phyloP scores from a whole-genome alignment of 2,888 invertebrate genomes.

The Polymixis lichenea region DNA sequence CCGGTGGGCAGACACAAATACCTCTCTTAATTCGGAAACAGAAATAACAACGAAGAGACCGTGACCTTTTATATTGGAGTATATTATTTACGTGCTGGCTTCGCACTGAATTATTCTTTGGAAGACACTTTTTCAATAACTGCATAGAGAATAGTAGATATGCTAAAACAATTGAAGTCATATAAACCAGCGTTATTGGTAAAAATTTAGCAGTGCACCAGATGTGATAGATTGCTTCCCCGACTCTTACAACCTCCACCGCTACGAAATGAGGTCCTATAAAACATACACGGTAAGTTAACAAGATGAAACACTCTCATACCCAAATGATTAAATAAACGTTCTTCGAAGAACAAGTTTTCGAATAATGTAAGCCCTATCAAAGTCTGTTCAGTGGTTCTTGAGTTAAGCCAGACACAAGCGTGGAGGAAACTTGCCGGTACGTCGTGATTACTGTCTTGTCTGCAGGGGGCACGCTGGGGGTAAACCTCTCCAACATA shows the following conservation, averaged over 20 bases:
- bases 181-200: slow-evolving; percentile 39
- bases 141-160: slow-evolving; percentile 4
- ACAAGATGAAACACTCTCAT: slow-evolving; percentile 48
- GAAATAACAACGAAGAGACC: slow-evolving; percentile 49
- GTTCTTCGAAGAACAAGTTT: slow-evolving; percentile 56
- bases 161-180: slow-evolving; percentile 17
- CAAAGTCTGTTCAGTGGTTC: slow-evolving; percentile 54
- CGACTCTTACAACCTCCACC: slow-evolving; percentile 8
- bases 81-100: slow-evolving; percentile 22
- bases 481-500: slow-evolving; percentile 21
- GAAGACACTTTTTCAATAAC: slow-evolving; percentile 3
- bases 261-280: slow-evolving; percentile 31
- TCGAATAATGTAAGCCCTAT: slow-evolving; percentile 59
- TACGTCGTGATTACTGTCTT: slow-evolving; percentile 55
- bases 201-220: slow-evolving; percentile 44
- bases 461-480: slow-evolving; percentile 30
- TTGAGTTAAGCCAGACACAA: slow-evolving; percentile 57
- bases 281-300: slow-evolving; percentile 54
- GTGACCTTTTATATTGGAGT: slow-evolving; percentile 45
- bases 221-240: slow-evolving; percentile 41
- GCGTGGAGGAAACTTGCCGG: slow-evolving; percentile 53
- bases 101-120: slow-evolving; percentile 6
- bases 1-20: slow-evolving; percentile 43
- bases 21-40: slow-evolving; percentile 37
- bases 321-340: slow-evolving; percentile 57